These are phyloP conservation scores for Hydraecia micacea DNA, from an alignment of 2,888 invertebrate genomes.

Conservation along the genomic window DNA sequence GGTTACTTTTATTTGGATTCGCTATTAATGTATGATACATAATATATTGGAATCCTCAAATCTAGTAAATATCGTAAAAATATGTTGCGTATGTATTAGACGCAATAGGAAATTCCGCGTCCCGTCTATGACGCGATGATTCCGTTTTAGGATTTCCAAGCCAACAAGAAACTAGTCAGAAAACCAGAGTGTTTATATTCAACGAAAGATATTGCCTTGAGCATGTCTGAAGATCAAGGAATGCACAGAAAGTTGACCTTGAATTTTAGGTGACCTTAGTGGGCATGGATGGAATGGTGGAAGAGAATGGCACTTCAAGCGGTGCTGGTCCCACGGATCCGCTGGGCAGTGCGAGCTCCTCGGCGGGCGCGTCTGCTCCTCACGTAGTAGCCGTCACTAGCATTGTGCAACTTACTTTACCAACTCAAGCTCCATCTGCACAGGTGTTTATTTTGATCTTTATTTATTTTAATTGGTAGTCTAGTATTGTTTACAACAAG, in stretches of 20 bases:
- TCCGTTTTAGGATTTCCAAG: constrained; percentile 84
- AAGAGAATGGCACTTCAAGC: constrained; percentile 94
- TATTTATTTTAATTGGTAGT: constrained; percentile 49
- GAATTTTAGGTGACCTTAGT: constrained; percentile 92
- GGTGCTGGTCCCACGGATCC: constrained; percentile 84
- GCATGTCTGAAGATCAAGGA: constrained; percentile 80
- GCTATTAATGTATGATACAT: constrained; percentile 84
- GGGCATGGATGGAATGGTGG: constrained; percentile 97
- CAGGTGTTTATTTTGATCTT: constrained; percentile 89
- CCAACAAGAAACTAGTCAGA: constrained; percentile 79
- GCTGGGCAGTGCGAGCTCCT: constrained; percentile 79
- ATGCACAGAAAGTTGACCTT: constrained; percentile 88
- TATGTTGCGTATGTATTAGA: constrained; percentile 81
- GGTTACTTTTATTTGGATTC: constrained; percentile 86
- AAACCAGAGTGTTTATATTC: constrained; percentile 69
- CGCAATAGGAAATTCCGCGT: constrained; percentile 87
- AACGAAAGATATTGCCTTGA: constrained; percentile 72
- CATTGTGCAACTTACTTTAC: constrained; percentile 96
- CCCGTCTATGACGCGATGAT: constrained; percentile 85
- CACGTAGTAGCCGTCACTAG: constrained; percentile 92
- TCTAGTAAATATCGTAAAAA: constrained; percentile 75
- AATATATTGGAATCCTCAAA: constrained; percentile 72
- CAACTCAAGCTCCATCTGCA: constrained; percentile 91
- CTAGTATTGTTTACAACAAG: constrained; percentile 50
- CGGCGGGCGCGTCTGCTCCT: constrained; percentile 76